A percentile compares a stretch with the other conserved stretches of the same genome.
Conservation (phyloP, 2,797 vertebrate species). For the Clamator glandarius region DNA sequence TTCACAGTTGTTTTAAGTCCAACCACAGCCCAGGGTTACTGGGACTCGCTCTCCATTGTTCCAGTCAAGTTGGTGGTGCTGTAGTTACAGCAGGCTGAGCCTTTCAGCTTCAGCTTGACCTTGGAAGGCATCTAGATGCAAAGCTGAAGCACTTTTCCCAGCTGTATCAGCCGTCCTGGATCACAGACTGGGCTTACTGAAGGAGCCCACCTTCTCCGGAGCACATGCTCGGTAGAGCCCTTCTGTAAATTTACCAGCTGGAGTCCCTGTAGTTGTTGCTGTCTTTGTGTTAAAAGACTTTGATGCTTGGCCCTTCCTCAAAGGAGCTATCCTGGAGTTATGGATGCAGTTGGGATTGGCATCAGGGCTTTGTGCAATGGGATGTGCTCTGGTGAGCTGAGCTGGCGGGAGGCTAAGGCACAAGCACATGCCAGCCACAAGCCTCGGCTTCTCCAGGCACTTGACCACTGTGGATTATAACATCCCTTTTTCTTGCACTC, state of each 20-base stretch:
- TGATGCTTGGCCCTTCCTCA: background rate
- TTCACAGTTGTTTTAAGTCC: background rate
- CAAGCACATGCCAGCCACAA: background rate
- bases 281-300: background rate
- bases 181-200: background rate
- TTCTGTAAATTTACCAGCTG: background rate
- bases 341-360: accelerated
- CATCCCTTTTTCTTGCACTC: background rate
- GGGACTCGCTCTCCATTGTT: accelerated
- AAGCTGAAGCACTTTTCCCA: constrained; percentile 34
- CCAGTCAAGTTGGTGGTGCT: accelerated
- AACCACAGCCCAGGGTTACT: background rate
- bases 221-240: accelerated
- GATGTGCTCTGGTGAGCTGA: background rate
- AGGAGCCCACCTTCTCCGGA: accelerated
- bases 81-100: background rate
- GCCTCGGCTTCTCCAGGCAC: background rate
- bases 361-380: accelerated
- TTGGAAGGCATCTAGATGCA: background rate
- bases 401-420: constrained; percentile 2
- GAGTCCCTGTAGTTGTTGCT: background rate
- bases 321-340: background rate
- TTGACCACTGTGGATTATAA: background rate
- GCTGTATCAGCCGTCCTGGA: background rate
- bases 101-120: background rate